Base-by-base conservation (phyloP, 2,113 vertebrate species). In the Dinomys branickii region DNA sequence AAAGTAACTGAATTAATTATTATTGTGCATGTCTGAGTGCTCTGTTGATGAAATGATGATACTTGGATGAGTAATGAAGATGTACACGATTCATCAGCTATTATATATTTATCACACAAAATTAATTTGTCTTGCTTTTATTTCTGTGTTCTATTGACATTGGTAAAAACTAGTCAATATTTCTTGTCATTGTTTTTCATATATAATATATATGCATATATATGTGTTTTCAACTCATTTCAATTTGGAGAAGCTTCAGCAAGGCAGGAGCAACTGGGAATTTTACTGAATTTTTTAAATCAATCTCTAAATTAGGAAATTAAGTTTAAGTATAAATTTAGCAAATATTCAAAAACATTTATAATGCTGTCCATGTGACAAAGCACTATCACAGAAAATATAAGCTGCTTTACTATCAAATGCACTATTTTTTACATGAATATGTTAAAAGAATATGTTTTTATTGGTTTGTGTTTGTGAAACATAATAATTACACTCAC, bases 1-100 rank as follows among this genome's bases (percentile, higher is more conserved):
- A 89, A 75, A 71, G 88, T 94, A 77, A 94, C 69, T 78, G 85
- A 69, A 88, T 89, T 97, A 92, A 95, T 95, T 90, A 91, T 97
- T 91, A 96, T 67, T 85, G 47, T 67, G 35, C 35, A 44, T 88
- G 38, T 92, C 52, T 96, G n/a, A 22, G 35, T 80, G 38, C 75
- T 87, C 44, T 90, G 28, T 69, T 94, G 96, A 95, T 83, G 59
- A 90, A 69, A 58, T 77, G 20, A 41, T 95, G 90, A 94, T 75
- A 77, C 77, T 83, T 85, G 44, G 85, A 78, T 95, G 71, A 65
- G 10, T 90, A 97, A 92, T 58, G 81, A 95, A 96, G 93, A 41
- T 47, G 95, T 92, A 59, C 59, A 85, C 96, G 97, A 97, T 95
- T 95, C 75, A 97, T 85, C 85, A 93, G 47, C 59, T 78, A 71